Percentiles rank a stretch among this genome's conserved stretches.
phyloP scores from a whole-genome alignment of 1,140 invertebrate species.

The Aphis gossypii region DNA sequence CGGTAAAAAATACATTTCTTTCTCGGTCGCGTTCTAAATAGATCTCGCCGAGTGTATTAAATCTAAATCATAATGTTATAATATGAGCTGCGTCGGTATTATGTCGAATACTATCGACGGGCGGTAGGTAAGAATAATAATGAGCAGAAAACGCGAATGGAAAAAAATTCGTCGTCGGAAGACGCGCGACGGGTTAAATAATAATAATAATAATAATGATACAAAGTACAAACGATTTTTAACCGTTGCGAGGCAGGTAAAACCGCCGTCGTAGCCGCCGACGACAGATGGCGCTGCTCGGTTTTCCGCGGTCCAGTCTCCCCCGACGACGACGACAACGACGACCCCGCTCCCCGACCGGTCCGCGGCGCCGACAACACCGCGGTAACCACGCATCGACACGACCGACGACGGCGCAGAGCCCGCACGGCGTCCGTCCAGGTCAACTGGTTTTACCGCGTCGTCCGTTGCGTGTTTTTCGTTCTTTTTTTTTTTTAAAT shows the following conservation, averaged over 20 bases:
- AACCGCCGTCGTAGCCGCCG: not conserved
- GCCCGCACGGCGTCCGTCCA: conserved; percentile 10
- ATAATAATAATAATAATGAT: not conserved
- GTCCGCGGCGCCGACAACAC: not conserved
- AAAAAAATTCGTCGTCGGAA: not conserved
- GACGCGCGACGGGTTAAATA: not conserved
- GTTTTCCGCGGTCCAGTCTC: not conserved
- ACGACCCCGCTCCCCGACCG: not conserved
- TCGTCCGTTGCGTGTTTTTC: not conserved
- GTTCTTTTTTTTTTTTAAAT: not conserved
- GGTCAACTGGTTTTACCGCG: conserved; percentile 2
- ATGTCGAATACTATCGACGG: not conserved
- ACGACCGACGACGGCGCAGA: conserved; percentile 23
- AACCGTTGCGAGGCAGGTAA: not conserved
- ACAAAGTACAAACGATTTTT: not conserved
- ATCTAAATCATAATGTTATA: not conserved
- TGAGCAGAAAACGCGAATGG: not conserved
- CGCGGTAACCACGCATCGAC: conserved; percentile 26
- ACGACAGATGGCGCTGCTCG: conserved; percentile 18
- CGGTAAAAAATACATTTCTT: not conserved
- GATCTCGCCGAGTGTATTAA: not conserved
- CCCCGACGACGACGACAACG: not conserved
- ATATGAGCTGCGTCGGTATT: not conserved
- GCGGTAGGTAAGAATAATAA: not conserved
- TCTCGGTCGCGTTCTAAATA: not conserved